A percentile compares a stretch with the other conserved stretches of the same genome.
Evolutionary conservation across 1,140 invertebrate species (phyloP).

Genomic region (Drosophila tropicalis): DNA sequence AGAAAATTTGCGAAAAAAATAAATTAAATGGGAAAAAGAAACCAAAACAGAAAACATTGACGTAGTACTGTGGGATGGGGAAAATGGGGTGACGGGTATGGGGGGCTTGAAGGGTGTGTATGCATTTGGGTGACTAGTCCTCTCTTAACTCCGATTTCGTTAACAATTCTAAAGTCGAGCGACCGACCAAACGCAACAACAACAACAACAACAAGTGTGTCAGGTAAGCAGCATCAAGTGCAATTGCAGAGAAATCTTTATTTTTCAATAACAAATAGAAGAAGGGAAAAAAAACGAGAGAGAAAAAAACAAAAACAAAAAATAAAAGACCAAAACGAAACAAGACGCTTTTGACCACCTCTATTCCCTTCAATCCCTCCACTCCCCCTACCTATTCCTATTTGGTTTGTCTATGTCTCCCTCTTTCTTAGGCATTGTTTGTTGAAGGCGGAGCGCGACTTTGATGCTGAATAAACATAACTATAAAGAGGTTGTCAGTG

Average conservation of each 20-base stretch:
- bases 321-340: background rate
- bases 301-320: background rate
- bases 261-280: conserved; percentile 37
- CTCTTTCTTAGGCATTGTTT: conserved; percentile 29
- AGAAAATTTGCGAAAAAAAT: conserved; percentile 39
- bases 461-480: conserved; percentile 46
- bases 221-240: conserved; percentile 56
- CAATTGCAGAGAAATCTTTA: conserved; percentile 63
- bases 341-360: conserved; percentile 16
- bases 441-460: conserved; percentile 63
- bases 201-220: conserved; percentile 44
- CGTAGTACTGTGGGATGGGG: background rate
- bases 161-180: background rate
- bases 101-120: no score
- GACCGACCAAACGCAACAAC: background rate
- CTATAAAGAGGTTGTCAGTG: background rate
- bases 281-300: background rate
- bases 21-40: conserved; percentile 12
- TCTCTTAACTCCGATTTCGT: conserved; percentile 23
- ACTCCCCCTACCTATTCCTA: background rate
- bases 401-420: background rate
- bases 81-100: background rate
- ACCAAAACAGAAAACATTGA: conserved; percentile 35
- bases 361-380: background rate
- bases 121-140: background rate